A percentile compares a stretch with the other conserved stretches of the same genome.
These are phyloP conservation scores for Perca flavescens DNA, from an alignment of 2,113 vertebrate genomes.

Conservation along the genomic window DNA sequence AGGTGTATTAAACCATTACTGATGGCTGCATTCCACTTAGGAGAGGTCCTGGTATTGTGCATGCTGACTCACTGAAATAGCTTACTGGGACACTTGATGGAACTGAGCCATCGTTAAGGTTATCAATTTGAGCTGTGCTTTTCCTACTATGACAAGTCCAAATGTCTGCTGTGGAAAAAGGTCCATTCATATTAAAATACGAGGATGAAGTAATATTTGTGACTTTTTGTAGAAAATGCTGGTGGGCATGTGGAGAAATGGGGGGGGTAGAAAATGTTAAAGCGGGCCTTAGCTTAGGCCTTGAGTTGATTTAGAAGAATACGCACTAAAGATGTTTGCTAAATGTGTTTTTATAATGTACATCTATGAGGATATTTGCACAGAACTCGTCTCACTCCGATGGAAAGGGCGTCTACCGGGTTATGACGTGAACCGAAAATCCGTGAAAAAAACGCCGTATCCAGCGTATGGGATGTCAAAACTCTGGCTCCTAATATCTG, in stretches of 20 bases:
- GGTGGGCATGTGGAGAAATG: not conserved
- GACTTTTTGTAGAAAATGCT: conserved; percentile 3
- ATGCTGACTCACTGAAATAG: too few species aligned
- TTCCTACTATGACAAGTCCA: too few species aligned
- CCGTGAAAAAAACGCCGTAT: not conserved
- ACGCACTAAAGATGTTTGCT: not conserved
- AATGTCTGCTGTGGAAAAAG: too few species aligned
- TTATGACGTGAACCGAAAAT: not conserved
- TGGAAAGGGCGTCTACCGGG: not conserved
- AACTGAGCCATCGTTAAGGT: too few species aligned
- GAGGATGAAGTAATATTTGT: not conserved
- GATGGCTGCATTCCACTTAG: too few species aligned
- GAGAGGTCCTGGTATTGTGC: too few species aligned
- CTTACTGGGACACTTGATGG: too few species aligned
- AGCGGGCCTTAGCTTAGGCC: not conserved
- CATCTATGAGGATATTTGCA: conserved; percentile 56
- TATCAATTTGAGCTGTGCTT: too few species aligned
- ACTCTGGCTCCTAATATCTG: not conserved
- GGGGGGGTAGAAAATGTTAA: conserved; percentile 26
- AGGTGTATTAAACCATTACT: too few species aligned
- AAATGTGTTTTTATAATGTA: conserved; percentile 25
- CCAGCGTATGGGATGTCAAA: not conserved
- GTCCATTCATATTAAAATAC: conserved; percentile 9
- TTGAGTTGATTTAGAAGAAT: conserved; percentile 21
- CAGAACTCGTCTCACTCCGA: conserved; percentile 24